Base-by-base conservation (phyloP, 2,113 vertebrate genomes). In the Colaptes auratus region DNA sequence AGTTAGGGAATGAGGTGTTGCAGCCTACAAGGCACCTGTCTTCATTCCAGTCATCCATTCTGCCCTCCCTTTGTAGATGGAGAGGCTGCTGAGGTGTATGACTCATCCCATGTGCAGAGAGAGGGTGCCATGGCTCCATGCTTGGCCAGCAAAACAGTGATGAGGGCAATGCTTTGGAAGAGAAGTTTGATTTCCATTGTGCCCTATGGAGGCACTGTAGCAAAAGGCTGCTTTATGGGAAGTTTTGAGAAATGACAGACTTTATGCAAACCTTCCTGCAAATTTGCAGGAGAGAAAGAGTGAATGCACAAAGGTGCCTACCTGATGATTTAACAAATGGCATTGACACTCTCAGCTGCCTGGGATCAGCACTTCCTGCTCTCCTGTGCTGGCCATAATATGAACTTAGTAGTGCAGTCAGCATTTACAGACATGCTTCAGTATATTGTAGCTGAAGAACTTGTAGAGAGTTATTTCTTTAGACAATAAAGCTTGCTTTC, bases 1-100 rank as follows among this genome's bases (percentile, higher is more conserved):
- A 5, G 12, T 0, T 6, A 15, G 5, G 33, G 12, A 13, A 3
- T 0, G 2, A 17, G 2, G 6, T 12, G 9, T 28, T 2, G 0
- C 25, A 11, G 28, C 6, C 12, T 28, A 7, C 16, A 27, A 53
- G 46, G 17, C 28, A 77, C 17, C 15, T 35, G 5, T 21, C 6
- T 73, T 66, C 14, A 48, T 7, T 36, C 44, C 50, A 64, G 23
- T 11, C 12, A 61, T 12, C 24, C 0, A 0, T 20, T 55, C 25
- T 60, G 19, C 9, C 4, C 11, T 23, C 6, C 9, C 12, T 20
- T n/a, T 0, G 2, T 7, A 50, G 39, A 3, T 0, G 0, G 31
- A 65, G 44, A 30, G 9, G 17, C 16, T 73, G 31, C 36, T 15
- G 14, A 8, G 56, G 12, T 17, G 31, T 56, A 4, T 0, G 1